A percentile compares a stretch with the other conserved stretches of the same genome.
Conservation (phyloP, 2,113 vertebrate species). For the Marmota flaviventris region DNA sequence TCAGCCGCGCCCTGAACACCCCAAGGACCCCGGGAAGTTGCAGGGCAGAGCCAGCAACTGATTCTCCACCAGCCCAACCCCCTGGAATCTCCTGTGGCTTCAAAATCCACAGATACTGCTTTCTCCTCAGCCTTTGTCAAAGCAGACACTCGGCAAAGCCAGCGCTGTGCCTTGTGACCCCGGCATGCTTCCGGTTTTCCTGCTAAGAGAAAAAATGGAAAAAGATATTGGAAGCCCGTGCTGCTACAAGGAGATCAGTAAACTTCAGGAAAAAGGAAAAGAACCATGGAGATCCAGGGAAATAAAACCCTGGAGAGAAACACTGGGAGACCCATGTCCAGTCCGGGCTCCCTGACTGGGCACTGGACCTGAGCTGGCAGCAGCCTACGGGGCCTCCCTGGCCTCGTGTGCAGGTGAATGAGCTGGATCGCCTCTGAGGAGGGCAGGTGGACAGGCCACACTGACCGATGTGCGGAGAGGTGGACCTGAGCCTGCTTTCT, state of each 20-base stretch:
- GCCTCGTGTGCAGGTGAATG: too few relatives aligned
- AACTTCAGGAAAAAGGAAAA: not conserved
- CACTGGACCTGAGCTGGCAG: too few relatives aligned
- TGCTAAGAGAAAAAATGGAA: not conserved
- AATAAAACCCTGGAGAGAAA: not conserved
- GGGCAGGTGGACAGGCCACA: too few relatives aligned
- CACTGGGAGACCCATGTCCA: not conserved
- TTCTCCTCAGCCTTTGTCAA: not conserved
- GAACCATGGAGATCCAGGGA: not conserved
- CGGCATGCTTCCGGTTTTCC: not conserved
- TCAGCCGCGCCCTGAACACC: not conserved
- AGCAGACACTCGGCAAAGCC: not conserved
- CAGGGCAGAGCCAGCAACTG: not conserved
- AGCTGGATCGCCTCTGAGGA: too few relatives aligned
- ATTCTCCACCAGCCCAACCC: not conserved
- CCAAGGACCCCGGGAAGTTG: not conserved
- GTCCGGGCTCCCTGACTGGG: not conserved
- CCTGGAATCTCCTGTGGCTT: not conserved
- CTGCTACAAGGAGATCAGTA: not conserved
- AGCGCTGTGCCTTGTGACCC: not conserved
- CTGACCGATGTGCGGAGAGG: too few relatives aligned
- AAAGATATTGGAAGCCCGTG: not conserved
- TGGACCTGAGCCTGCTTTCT: too few relatives aligned
- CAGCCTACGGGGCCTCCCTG: too few relatives aligned
- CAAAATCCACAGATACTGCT: not conserved